A percentile compares a stretch with the other conserved stretches of the same genome.
Evolutionary conservation across 2,888 invertebrate genomes (phyloP).

Genomic region (Cephonodes hylas): DNA sequence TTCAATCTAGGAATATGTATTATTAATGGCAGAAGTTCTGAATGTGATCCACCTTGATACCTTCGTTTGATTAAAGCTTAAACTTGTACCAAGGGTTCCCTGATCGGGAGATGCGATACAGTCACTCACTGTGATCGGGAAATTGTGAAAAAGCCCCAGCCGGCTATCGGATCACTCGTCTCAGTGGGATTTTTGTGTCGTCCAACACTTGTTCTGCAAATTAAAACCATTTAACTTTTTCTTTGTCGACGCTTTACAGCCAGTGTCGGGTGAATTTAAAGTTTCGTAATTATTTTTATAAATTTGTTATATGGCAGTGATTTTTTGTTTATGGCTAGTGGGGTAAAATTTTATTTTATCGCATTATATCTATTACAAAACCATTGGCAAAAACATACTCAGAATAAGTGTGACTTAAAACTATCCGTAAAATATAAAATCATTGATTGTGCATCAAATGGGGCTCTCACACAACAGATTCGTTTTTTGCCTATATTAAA

Average conservation of each 20-base stretch:
- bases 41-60: background rate
- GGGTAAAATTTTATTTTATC: too few species aligned
- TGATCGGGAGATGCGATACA: background rate
- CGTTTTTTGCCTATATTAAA: too few species aligned
- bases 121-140: background rate
- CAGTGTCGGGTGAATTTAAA: too few species aligned
- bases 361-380: too few species aligned
- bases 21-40: background rate
- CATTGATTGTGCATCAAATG: too few species aligned
- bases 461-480: too few species aligned
- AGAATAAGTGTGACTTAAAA: too few species aligned
- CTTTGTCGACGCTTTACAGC: too few species aligned
- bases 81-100: slow-evolving; percentile 8
- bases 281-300: too few species aligned
- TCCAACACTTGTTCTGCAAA: background rate
- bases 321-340: background rate
- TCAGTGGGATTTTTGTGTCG: background rate
- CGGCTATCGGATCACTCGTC: background rate
- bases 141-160: background rate
- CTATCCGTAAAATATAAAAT: background rate
- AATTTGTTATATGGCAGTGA: too few species aligned
- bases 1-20: background rate
- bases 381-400: too few species aligned
- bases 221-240: too few species aligned
- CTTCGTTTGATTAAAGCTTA: slow-evolving; percentile 16